These are phyloP conservation scores for Grantiella picta DNA, from an alignment of 2,113 vertebrate species.

Conservation along the genomic window DNA sequence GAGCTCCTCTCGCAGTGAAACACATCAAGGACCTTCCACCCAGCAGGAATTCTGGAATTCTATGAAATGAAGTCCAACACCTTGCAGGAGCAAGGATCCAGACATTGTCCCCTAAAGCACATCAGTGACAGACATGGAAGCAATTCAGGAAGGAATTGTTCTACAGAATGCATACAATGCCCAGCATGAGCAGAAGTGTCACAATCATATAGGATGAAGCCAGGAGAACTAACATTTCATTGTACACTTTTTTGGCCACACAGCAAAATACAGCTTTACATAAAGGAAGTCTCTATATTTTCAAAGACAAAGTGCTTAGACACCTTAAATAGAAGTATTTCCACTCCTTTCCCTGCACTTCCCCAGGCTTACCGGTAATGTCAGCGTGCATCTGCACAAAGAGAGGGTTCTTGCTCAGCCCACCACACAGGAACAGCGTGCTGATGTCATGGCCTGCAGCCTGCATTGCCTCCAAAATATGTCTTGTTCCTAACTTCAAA, in stretches of 20 bases:
- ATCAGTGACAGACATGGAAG: neutral
- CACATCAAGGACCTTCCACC: neutral
- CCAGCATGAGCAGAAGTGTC: neutral
- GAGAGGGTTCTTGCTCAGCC: constrained; percentile 92
- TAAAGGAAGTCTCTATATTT: neutral
- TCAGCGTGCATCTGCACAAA: constrained; percentile 93
- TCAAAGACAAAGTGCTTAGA: neutral
- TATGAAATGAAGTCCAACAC: neutral
- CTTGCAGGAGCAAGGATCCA: neutral
- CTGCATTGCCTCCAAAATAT: constrained; percentile 88
- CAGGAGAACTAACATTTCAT: neutral
- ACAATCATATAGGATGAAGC: neutral
- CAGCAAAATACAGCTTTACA: neutral
- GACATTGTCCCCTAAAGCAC: neutral
- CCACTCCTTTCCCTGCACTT: neutral
- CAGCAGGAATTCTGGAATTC: neutral
- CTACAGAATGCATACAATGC: neutral
- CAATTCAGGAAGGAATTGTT: neutral
- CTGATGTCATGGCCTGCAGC: constrained; percentile 84
- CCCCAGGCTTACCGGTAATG: constrained; percentile 80
- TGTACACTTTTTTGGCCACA: neutral
- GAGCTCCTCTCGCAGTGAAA: neutral
- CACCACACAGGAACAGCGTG: constrained; percentile 91
- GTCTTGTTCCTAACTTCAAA: constrained; percentile 87
- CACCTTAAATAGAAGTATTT: neutral